Base-by-base conservation (phyloP, 2,888 invertebrate genomes). In the Eupithecia subfuscata region DNA sequence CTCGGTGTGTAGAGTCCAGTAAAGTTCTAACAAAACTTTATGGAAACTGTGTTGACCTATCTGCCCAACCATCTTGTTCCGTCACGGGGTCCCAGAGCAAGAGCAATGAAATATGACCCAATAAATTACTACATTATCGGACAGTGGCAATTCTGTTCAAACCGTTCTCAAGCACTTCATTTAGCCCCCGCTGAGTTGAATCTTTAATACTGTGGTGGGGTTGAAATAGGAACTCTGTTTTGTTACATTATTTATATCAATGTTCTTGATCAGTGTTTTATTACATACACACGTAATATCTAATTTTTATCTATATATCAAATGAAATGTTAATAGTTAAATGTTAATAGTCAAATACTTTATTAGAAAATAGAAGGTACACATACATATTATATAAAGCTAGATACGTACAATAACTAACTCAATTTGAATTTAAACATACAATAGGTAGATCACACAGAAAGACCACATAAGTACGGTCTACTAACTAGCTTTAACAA, bases 51-150 rank as follows among this genome's bases (percentile, higher is more conserved):
- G 70, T 60, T 75, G 70, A 34, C 14, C 48, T 43, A 73, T 70
- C 77, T 75, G 64, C 25, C 5, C 16, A 0, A 16, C 79, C 77
- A 79, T 76, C 77, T 73, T 81, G 76, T 81, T 83, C 86, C 86
- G 85, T 88, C 89, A 87, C 84, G 81, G 85, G 85, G 86, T 87
- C 88, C 85, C 86, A 63, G 78, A 82, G 83, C 60, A 60, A 60
- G 60, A 60, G 60, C 12, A 60, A 60, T 86, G 87, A 83, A 88
- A 88, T 91, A 91, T 90, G 85, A 85, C 76, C 82, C 87, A 85
- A 90, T 91, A 91, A 90, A 91, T 91, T 87, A 89, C 84, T 84
- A 84, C 84, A 87, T 88, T 89, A 90, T 90, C 87, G 86, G 88
- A 85, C 84, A 82, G 83, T 82, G 82, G 86, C 87, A 85, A 86